Conservation (phyloP, 2,888 invertebrate genomes). For the Mantis religiosa region DNA sequence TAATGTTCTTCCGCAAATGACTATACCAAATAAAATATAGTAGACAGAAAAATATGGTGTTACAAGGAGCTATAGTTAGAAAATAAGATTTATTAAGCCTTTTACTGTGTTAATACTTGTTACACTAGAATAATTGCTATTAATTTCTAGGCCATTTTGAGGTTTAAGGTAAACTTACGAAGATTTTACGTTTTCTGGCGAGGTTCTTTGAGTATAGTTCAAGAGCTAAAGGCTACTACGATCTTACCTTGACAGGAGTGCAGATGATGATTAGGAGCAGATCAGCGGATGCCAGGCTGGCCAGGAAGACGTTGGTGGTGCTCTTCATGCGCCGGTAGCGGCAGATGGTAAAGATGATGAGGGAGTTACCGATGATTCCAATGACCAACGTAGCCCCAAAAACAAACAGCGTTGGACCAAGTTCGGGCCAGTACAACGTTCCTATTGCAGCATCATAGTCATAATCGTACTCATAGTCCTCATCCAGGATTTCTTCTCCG, state of each 20-base stretch:
- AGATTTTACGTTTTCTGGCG: too few relatives aligned
- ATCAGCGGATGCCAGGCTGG: slow-evolving; percentile 65
- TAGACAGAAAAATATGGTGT: too few relatives aligned
- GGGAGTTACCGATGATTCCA: slow-evolving; percentile 55
- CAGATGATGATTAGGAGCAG: slow-evolving; percentile 64
- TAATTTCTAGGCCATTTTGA: too few relatives aligned
- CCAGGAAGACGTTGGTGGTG: slow-evolving; percentile 63
- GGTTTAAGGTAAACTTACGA: too few relatives aligned
- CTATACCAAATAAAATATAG: too few relatives aligned
- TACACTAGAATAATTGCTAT: too few relatives aligned
- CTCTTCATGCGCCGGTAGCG: slow-evolving; percentile 55
- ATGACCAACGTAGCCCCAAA: slow-evolving; percentile 58
- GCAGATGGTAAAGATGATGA: slow-evolving; percentile 55
- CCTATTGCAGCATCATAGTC: slow-evolving; percentile 48
- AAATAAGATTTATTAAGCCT: too few relatives aligned
- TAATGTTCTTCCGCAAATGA: too few relatives aligned
- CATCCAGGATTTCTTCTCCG: slow-evolving; percentile 17
- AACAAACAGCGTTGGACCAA: slow-evolving; percentile 53
- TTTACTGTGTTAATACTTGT: too few relatives aligned
- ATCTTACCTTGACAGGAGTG: slow-evolving; percentile 63
- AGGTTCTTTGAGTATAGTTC: too few relatives aligned
- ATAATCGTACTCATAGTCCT: slow-evolving; percentile 47
- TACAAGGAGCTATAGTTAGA: too few relatives aligned
- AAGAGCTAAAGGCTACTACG: too few relatives aligned
- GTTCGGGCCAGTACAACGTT: slow-evolving; percentile 52